phyloP scores from a whole-genome alignment of 1,140 invertebrate species.

The Pemphigus obesinymphae region DNA sequence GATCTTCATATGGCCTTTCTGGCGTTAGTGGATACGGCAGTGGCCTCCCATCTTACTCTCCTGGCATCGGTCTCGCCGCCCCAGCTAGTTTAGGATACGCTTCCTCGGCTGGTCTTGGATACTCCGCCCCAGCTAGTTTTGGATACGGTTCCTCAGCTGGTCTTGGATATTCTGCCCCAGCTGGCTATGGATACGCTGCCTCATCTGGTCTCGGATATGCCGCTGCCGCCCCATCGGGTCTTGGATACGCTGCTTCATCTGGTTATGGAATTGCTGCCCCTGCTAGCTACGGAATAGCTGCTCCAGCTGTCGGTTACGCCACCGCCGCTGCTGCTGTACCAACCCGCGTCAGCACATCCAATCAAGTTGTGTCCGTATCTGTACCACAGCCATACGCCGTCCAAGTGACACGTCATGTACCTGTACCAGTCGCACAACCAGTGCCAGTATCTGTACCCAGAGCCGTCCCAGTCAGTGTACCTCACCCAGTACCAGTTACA shows the following conservation, averaged over 20 bases:
- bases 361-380: background rate
- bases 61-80: background rate
- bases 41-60: background rate
- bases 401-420: constrained; percentile 65
- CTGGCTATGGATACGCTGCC: background rate
- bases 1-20: background rate
- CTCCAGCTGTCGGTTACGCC: background rate
- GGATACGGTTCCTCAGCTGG: background rate
- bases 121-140: background rate
- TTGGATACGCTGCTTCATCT: background rate
- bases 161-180: background rate
- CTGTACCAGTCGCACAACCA: constrained; percentile 66
- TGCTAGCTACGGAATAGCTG: background rate
- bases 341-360: constrained; percentile 17
- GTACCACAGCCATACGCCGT: constrained; percentile 48
- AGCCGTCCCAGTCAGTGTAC: constrained; percentile 67
- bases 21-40: background rate
- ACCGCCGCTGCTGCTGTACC: background rate
- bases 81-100: background rate
- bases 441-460: constrained; percentile 64
- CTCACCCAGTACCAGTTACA: constrained; percentile 64
- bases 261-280: background rate
- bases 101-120: background rate
- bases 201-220: background rate
- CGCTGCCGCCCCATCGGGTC: background rate